Evolutionary conservation across 2,113 vertebrate species (phyloP).

Genomic region (Microcebus ravelobensis): DNA sequence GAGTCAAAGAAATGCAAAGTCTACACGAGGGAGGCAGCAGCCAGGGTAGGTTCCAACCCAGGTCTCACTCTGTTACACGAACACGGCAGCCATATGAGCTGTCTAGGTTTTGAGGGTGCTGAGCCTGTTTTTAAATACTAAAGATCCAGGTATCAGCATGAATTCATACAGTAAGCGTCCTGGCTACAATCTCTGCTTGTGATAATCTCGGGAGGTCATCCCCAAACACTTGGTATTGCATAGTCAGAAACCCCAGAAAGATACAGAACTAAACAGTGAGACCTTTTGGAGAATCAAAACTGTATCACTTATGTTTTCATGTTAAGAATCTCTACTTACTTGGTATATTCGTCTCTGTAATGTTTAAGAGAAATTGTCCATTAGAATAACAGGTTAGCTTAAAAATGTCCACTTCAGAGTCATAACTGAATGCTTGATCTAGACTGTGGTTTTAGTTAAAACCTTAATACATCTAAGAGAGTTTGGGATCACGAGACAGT

Average conservation of each 20-base stretch:
- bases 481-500: background rate
- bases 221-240: background rate
- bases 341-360: background rate
- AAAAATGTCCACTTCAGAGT: background rate
- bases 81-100: fast-evolving
- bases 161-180: background rate
- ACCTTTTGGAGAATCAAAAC: background rate
- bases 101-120: background rate
- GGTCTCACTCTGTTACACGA: background rate
- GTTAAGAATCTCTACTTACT: background rate
- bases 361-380: background rate
- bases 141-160: background rate
- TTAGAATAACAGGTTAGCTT: background rate
- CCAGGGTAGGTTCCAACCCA: background rate
- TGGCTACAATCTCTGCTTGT: background rate
- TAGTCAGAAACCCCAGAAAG: background rate
- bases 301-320: background rate
- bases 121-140: background rate
- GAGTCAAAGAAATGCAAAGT: background rate
- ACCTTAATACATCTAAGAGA: background rate
- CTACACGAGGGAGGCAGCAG: background rate
- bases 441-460: background rate
- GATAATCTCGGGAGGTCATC: background rate
- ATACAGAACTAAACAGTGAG: background rate
- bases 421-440: background rate